Evolutionary conservation across 2,113 vertebrate species (phyloP).

Genomic region (Microtus richardsoni): DNA sequence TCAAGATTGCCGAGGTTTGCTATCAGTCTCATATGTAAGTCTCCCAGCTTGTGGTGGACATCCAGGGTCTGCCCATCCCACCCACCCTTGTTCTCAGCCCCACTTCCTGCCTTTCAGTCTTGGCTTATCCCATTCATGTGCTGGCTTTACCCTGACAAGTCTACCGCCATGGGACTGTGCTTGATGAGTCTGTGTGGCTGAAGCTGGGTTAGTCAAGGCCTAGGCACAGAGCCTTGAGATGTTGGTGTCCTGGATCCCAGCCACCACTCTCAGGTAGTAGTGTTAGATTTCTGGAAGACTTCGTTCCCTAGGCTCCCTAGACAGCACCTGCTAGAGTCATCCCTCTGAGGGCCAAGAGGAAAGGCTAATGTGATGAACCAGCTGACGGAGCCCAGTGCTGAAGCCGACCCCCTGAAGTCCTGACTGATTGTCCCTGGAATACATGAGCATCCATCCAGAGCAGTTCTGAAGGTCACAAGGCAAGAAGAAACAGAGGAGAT

Average conservation of each 20-base stretch:
- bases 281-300: background rate
- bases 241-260: background rate
- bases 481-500: background rate
- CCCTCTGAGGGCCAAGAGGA: background rate
- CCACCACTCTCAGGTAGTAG: background rate
- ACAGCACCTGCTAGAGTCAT: background rate
- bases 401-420: background rate
- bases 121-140: background rate
- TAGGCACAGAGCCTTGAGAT: background rate
- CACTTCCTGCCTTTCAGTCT: background rate
- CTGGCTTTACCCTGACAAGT: background rate
- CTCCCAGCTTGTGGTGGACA: background rate
- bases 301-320: background rate
- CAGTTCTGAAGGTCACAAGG: conserved; percentile 25
- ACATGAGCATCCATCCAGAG: background rate
- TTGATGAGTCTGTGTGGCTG: background rate
- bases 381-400: rapidly evolving
- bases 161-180: background rate
- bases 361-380: background rate
- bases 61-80: background rate
- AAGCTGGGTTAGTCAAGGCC: background rate
- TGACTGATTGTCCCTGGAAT: background rate
- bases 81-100: background rate
- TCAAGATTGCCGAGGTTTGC: conserved; percentile 21
- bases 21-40: background rate